phyloP scores from a whole-genome alignment of 2,113 vertebrate genomes.

The Dermatemys mawii region DNA sequence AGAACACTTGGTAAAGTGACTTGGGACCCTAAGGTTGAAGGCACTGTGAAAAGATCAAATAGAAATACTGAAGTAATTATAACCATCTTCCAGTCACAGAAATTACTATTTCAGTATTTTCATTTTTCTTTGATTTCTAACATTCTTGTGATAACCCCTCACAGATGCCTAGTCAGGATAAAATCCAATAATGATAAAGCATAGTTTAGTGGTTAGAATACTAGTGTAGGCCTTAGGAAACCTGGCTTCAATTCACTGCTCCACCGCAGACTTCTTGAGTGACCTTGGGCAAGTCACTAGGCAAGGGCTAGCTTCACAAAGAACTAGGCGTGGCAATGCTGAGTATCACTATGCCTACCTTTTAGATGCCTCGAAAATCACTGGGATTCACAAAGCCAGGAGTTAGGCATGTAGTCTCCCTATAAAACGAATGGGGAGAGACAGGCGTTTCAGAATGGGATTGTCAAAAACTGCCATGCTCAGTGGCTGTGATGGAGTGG shows the following conservation, averaged over 20 bases:
- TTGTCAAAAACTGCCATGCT: too few relatives aligned
- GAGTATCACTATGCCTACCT: too few relatives aligned
- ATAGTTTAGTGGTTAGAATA: background rate
- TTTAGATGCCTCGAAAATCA: too few relatives aligned
- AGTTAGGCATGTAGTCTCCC: too few relatives aligned
- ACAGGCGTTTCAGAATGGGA: too few relatives aligned
- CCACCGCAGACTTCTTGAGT: background rate
- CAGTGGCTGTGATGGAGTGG: too few relatives aligned
- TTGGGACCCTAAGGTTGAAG: background rate
- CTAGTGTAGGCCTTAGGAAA: background rate
- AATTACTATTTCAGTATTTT: conserved; percentile 9
- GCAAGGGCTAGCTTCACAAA: background rate
- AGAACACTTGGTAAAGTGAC: conserved; percentile 7
- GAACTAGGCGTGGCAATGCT: too few relatives aligned
- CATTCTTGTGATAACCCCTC: background rate
- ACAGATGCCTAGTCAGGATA: background rate
- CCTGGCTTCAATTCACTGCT: background rate
- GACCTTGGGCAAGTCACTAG: background rate
- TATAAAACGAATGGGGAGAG: too few relatives aligned
- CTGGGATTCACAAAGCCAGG: too few relatives aligned
- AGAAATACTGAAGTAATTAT: background rate
- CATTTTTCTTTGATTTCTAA: background rate
- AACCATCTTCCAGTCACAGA: background rate
- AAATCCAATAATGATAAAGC: background rate
- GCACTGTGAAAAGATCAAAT: background rate